Evolutionary conservation across 2,888 invertebrate genomes (phyloP).

Genomic region (Koerneria pararmatus): DNA sequence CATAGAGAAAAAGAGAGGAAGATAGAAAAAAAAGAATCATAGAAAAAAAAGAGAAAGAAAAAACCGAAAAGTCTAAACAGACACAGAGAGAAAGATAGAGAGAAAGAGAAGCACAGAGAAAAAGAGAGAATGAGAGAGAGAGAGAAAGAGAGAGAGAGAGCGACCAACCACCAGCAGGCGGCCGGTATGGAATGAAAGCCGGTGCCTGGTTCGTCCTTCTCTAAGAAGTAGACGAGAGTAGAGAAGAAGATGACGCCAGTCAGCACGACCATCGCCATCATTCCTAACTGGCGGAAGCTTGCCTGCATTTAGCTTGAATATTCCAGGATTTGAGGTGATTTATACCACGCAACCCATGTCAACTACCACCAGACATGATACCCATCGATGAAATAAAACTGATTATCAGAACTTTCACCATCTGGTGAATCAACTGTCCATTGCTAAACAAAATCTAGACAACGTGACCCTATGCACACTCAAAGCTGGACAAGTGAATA

Average conservation of each 20-base stretch:
- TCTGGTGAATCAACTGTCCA: background rate
- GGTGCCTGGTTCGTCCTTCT: conserved; percentile 52
- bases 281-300: conserved; percentile 49
- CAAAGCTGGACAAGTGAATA: no score
- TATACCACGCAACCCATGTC: no score
- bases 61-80: no score
- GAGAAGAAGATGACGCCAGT: conserved; percentile 57
- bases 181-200: conserved; percentile 52
- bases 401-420: background rate
- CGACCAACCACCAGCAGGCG: conserved; percentile 49
- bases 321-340: no score
- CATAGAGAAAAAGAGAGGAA: background rate
- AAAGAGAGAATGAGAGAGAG: no score
- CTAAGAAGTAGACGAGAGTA: conserved; percentile 53
- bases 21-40: background rate
- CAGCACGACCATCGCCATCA: conserved; percentile 56
- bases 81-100: no score
- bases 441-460: no score
- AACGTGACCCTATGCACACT: no score
- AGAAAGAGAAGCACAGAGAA: no score
- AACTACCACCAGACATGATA: no score
- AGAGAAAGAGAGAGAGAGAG: background rate
- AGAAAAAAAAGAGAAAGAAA: background rate
- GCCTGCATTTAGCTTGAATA: background rate
- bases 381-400: background rate